Base-by-base conservation (phyloP, 2,888 invertebrate genomes). In the Pachycephus smyrnensis region DNA sequence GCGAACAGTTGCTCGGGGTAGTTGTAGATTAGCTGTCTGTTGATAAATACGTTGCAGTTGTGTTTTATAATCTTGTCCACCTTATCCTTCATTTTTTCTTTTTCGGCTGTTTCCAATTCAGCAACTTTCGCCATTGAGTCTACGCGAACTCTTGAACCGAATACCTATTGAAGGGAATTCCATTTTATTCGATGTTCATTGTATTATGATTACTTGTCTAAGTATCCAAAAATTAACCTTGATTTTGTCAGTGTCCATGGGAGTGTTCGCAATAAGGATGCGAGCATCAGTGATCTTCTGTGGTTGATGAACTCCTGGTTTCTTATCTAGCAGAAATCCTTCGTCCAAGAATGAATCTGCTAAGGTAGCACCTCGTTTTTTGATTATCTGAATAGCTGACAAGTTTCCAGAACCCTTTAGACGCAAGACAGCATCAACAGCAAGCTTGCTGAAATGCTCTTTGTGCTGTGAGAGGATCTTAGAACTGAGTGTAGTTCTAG, bases 241-340 rank as follows among this genome's bases (percentile, higher is more conserved):
- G 85, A 99, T 98, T 93, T 99, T 99, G 90, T 99, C 99, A 0
- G 99, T 98, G 93, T 99, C 99, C 99, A 99, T 99, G 0, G 99
- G 98, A 12, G 99, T 99, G 92, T 99, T 99, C 15, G 99, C 99
- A 87, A 99, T 98, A 35, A 99, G 94, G 89, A 99, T 99, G 89
- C 95, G 96, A 1, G 99, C 99, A 89, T 99, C 98, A 89, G 98
- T 98, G 84, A 99, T 93, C 85, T 95, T 94, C 90, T 98, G 98
- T 0, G 99, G 99, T 92, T 99, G 99, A 93, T 99, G 98, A 36
- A 99, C 96, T 82, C 99, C 99, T 36, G 98, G 96, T 93, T 97
- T 98, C 91, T 99, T 99, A 92, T 99, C 98, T 83, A 99, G 92
- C 79, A 99, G 93, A 91, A 99, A 99, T 83, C 96, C 97, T 89